Conservation (phyloP, 2,888 invertebrate genomes). For the Brassicogethes aeneus region DNA sequence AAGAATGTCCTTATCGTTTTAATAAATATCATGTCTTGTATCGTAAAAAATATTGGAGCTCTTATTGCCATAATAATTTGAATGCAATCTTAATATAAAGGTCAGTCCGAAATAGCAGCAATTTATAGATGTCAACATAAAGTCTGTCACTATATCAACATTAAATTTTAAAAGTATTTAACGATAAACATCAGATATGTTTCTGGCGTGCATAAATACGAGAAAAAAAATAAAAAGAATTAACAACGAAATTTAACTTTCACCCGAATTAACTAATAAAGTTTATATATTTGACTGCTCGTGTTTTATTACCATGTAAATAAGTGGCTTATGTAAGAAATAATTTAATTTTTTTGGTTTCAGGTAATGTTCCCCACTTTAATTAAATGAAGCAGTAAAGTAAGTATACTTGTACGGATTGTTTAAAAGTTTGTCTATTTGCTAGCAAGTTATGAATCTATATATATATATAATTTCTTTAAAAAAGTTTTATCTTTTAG, state of each 20-base stretch:
- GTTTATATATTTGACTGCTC: too few relatives aligned
- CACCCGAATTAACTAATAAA: neutral
- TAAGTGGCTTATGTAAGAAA: too few relatives aligned
- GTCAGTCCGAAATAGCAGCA: constrained; percentile 14
- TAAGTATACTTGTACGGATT: too few relatives aligned
- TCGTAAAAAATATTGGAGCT: neutral
- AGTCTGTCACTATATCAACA: constrained; percentile 16
- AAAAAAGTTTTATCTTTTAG: too few relatives aligned
- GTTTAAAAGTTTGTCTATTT: too few relatives aligned
- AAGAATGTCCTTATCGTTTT: too few relatives aligned
- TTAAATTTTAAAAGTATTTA: constrained; percentile 17
- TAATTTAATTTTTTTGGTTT: too few relatives aligned
- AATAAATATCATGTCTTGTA: too few relatives aligned
- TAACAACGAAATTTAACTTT: neutral
- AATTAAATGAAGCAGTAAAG: too few relatives aligned
- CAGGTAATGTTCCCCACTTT: too few relatives aligned
- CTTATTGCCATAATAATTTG: neutral
- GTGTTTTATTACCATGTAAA: neutral
- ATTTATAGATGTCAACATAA: constrained; percentile 13
- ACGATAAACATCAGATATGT: constrained; percentile 14
- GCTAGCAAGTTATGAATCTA: too few relatives aligned
- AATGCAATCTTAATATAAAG: constrained; percentile 7
- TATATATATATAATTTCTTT: too few relatives aligned
- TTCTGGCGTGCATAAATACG: constrained; percentile 1
- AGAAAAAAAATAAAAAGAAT: neutral